Evolutionary conservation across 2,113 vertebrate species (phyloP).

Genomic region (Turnix velox): DNA sequence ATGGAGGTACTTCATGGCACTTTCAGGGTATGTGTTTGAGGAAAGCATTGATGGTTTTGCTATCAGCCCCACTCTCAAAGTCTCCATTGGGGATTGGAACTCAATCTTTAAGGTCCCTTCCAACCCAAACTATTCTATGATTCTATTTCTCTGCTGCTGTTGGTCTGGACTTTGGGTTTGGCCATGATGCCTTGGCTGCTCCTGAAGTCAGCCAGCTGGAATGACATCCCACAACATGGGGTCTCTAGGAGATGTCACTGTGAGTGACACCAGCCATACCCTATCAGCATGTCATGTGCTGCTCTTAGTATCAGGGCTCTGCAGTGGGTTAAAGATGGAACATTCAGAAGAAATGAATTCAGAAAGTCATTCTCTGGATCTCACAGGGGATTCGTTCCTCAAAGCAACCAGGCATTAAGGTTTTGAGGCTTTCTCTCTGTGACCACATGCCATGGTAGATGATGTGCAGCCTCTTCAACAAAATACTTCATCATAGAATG

Average conservation of each 20-base stretch:
- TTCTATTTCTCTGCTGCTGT: fast-evolving
- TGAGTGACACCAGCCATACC: fast-evolving
- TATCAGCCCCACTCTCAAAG: not conserved
- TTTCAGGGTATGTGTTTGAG: not conserved
- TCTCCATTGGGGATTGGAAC: too few relatives aligned
- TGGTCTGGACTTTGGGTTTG: not conserved
- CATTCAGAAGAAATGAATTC: too few relatives aligned
- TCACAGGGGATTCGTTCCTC: not conserved
- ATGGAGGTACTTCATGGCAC: not conserved
- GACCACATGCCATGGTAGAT: fast-evolving
- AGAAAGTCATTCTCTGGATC: not conserved
- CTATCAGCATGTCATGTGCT: fast-evolving
- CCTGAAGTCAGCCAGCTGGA: not conserved
- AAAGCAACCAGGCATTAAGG: fast-evolving
- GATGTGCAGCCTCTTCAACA: fast-evolving
- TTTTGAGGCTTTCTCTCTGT: not conserved
- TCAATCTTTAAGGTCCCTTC: too few relatives aligned
- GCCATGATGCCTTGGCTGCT: not conserved
- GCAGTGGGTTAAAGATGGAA: not conserved
- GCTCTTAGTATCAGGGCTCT: fast-evolving
- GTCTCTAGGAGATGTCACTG: not conserved
- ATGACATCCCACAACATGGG: fast-evolving
- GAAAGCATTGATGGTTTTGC: not conserved
- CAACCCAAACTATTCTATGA: too few relatives aligned
- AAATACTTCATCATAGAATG: too few relatives aligned